Evolutionary conservation across 2,113 vertebrate genomes (phyloP), one percentile per base, ranked within the genome.

Genomic region (Brachyhypopomus gauderio): DNA sequence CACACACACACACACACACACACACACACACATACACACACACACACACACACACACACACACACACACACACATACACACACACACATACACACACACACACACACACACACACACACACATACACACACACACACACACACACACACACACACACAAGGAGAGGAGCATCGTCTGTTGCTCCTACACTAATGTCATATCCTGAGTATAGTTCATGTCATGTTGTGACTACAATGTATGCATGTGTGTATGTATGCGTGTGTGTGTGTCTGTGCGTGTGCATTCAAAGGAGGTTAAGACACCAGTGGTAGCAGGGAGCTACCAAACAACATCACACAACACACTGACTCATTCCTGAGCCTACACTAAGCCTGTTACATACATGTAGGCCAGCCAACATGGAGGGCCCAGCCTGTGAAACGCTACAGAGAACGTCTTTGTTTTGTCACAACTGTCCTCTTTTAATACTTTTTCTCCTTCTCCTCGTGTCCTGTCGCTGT

Each of bases 101-200:
- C 38, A 38, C 38, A 38, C 38, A 38, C 38, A 38, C 38, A 38
- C 38, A 38, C 38, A 38, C 78, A 66, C 58, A 63, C 69, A 60
- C 45, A n/a, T 41, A 3, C 7, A 41, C 38, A 41, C 3, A 3
- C 3, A 11, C 6, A 52, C 45, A 14, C 12, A 11, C 9, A 52
- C 45, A 52, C 45, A 52, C 45, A 52, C 45, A 52, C 45, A 52
- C 45, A 14, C 14, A 14, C 45, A 52, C 12, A 87, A 86, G 79
- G 71, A 88, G 80, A 85, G 62, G 85, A 76, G 55, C 19, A 25
- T 66, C 30, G 69, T 64, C 70, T 64, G 59, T 9, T 36, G 64
- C 72, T 74, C 79, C 79, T 62, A 81, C 79, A 30, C 71, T 52
- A 59, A 60, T 56, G 27, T 41, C 55, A 58, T 56, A n/a, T 41